Base-by-base conservation (phyloP, 2,888 invertebrate species). In the Macrophya annulata region DNA sequence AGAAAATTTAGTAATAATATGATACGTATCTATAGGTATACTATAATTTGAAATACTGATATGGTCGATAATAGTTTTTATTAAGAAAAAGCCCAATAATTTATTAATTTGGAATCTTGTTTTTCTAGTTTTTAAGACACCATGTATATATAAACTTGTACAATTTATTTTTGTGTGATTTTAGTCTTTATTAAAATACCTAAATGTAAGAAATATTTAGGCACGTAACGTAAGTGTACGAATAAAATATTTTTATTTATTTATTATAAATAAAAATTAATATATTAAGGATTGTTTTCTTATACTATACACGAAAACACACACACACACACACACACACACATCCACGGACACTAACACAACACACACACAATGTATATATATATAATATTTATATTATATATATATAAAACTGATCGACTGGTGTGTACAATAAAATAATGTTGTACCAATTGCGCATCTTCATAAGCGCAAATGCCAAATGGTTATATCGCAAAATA, bases 131-230 rank as follows among this genome's bases (percentile, higher is more conserved):
- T 43, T 83, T 83, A 83, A 48, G 68, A 83, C 68, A 71, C 45
- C 48, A 15, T 45, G 83, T 83, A 68, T 68, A 62, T 81, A 62
- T 81, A 51, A 83, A 68, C 68, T 83, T 83, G 83, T 83, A 83
- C 68, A 83, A 83, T 83, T 83, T 83, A 83, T 83, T 83, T 83
- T 83, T 71, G 83, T 83, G 83, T 83, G 71, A 83, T 82, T 82
- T 79, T 82, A 65, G 68, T 83, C 43, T 68, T 83, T 40, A 9
- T 25, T 45, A 51, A 48, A 37, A 65, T 71, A 83, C 40, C 43
- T 48, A 68, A 25, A 71, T 68, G 31, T 79, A 79, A 40, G 62
- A 81, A 59, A 77, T 77, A 77, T 77, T 51, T 77, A 77, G 48
- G 40, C 40, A 74, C 40, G 45, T 43, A 74, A 55, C 55, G 9